Evolutionary conservation across 2,113 vertebrate genomes (phyloP).

Genomic region (Kryptolebias marmoratus): DNA sequence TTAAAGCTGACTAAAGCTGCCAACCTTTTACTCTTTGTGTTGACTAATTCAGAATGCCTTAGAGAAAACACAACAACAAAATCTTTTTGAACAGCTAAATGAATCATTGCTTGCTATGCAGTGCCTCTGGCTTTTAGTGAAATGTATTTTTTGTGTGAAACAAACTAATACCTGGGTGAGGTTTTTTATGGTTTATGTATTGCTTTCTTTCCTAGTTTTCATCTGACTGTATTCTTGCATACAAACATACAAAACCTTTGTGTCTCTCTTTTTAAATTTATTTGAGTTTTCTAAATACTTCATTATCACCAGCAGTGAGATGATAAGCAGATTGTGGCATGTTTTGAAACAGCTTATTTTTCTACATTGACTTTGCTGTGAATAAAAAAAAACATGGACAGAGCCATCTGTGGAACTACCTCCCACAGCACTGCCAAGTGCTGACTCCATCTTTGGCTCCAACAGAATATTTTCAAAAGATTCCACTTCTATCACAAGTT

Average conservation of each 20-base stretch:
- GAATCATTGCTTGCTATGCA: too few species aligned
- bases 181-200: too few species aligned
- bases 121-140: slow-evolving; percentile 15
- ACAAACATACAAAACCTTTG: not conserved
- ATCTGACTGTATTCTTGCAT: not conserved
- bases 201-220: not conserved
- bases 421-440: not conserved
- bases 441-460: not conserved
- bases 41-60: too few species aligned
- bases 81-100: too few species aligned
- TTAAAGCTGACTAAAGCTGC: not conserved
- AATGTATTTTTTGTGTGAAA: slow-evolving; percentile 1
- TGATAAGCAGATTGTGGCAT: not conserved
- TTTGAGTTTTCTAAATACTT: not conserved
- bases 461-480: too few species aligned
- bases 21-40: too few species aligned
- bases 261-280: not conserved
- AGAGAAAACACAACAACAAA: too few species aligned
- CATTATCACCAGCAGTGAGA: not conserved
- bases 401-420: not conserved
- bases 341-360: not conserved
- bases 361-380: not conserved
- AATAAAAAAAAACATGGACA: not conserved
- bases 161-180: too few species aligned
- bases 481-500: too few species aligned